phyloP scores from a whole-genome alignment of 2,113 vertebrate genomes.

The Raja brachyura region DNA sequence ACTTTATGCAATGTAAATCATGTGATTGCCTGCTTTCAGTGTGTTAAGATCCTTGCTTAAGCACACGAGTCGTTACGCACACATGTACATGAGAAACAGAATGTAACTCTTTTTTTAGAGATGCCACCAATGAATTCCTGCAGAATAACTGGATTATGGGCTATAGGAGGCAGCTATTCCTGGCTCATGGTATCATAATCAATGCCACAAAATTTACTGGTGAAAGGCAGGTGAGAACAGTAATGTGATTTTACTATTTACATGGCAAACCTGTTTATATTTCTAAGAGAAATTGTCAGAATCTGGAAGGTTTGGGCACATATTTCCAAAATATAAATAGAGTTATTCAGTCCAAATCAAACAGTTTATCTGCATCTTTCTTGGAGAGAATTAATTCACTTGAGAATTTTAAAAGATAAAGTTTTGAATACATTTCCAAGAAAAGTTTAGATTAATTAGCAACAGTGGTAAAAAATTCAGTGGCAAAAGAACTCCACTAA shows the following conservation, averaged over 20 bases:
- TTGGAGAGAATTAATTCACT: neutral
- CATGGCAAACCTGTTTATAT: neutral
- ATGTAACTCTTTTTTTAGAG: neutral
- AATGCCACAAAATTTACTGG: neutral
- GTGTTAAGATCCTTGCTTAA: neutral
- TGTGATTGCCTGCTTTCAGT: neutral
- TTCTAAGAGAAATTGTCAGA: neutral
- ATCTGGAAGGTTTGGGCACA: neutral
- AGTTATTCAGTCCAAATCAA: neutral
- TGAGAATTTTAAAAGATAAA: neutral
- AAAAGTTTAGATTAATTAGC: neutral
- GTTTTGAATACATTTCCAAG: neutral
- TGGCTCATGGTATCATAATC: neutral
- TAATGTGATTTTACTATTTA: neutral
- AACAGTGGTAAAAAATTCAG: neutral
- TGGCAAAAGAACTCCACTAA: neutral
- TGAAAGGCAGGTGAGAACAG: neutral
- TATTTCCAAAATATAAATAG: neutral
- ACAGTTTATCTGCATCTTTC: neutral
- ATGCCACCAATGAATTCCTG: neutral
- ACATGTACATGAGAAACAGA: neutral
- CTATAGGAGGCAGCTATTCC: neutral
- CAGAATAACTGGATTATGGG: neutral
- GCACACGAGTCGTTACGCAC: too few species aligned
- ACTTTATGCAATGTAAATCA: too few species aligned